These are phyloP conservation scores for Octodon degus DNA, from an alignment of 2,113 vertebrate genomes.

Conservation along the genomic window DNA sequence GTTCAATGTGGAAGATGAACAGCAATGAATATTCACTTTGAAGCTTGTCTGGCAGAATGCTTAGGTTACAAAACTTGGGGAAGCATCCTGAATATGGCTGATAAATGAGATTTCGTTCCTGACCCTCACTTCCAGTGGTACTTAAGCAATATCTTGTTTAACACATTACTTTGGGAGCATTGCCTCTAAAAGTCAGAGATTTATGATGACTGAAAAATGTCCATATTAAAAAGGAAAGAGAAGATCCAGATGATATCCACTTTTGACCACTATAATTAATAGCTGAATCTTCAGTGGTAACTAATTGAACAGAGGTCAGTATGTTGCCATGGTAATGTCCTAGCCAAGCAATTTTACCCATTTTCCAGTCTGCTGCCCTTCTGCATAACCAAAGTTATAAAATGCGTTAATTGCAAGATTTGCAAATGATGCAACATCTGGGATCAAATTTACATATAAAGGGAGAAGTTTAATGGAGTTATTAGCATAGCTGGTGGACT, in stretches of 20 bases:
- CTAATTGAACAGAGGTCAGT: constrained; percentile 88
- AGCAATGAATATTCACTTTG: constrained; percentile 85
- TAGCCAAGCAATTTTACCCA: constrained; percentile 89
- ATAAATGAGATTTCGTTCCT: constrained; percentile 82
- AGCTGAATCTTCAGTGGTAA: constrained; percentile 87
- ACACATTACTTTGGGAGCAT: constrained; percentile 73
- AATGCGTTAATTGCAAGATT: constrained; percentile 90
- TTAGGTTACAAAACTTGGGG: constrained; percentile 85
- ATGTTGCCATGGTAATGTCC: constrained; percentile 89
- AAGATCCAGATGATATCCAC: constrained; percentile 85
- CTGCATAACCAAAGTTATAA: constrained; percentile 87
- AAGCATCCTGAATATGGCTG: constrained; percentile 79
- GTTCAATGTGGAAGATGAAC: constrained; percentile 86
- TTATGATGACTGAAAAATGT: constrained; percentile 86
- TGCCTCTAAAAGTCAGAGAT: constrained; percentile 86
- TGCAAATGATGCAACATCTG: constrained; percentile 93
- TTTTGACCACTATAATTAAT: constrained; percentile 91
- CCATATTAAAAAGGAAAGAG: constrained; percentile 86
- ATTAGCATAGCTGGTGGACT: constrained; percentile 90
- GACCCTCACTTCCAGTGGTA: constrained; percentile 79
- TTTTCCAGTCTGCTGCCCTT: constrained; percentile 90
- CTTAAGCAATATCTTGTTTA: constrained; percentile 83
- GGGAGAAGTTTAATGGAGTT: constrained; percentile 90
- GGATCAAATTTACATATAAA: constrained; percentile 88
- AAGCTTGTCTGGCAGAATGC: constrained; percentile 82